A percentile compares a stretch with the other conserved stretches of the same genome.
Conservation (phyloP, 2,797 vertebrate genomes). For the Syngnathus rostellatus region DNA sequence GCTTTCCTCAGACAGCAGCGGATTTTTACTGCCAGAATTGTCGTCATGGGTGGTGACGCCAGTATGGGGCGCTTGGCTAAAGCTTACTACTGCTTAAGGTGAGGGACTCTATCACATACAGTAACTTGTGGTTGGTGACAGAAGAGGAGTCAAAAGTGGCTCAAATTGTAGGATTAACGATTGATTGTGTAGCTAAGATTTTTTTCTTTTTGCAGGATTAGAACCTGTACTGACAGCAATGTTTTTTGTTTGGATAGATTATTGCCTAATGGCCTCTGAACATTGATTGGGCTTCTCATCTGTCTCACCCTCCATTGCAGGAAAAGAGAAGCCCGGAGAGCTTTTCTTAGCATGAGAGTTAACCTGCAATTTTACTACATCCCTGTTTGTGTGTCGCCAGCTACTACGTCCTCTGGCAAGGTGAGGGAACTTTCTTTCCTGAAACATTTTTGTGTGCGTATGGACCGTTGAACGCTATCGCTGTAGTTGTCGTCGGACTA, state of each 20-base stretch:
- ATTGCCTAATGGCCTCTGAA: not conserved
- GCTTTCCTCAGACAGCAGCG: conserved; percentile 61
- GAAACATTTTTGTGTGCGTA: not conserved
- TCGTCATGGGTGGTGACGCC: conserved; percentile 83
- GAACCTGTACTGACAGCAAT: not conserved
- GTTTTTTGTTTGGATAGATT: not conserved
- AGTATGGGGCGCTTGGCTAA: conserved; percentile 81
- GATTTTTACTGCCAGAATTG: conserved; percentile 77
- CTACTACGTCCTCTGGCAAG: conserved; percentile 22
- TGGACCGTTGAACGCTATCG: not conserved
- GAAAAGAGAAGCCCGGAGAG: conserved; percentile 81
- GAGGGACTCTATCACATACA: conserved; percentile 8
- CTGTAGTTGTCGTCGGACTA: too few species aligned
- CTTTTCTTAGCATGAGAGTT: conserved; percentile 79
- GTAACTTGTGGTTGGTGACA: not conserved
- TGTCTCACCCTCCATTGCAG: conserved; percentile 49
- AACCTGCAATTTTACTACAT: conserved; percentile 91
- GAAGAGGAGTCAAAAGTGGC: not conserved
- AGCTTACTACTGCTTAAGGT: conserved; percentile 83
- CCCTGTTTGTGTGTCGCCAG: conserved; percentile 60
- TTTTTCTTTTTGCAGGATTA: not conserved
- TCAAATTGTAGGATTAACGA: not conserved
- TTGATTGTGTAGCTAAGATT: too few species aligned
- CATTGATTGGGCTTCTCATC: not conserved
- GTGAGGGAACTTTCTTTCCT: conserved; percentile 48